Percentiles rank a stretch among this genome's conserved stretches.
Conservation (phyloP, 2,113 vertebrate genomes). For the Rhinolophus sinicus region DNA sequence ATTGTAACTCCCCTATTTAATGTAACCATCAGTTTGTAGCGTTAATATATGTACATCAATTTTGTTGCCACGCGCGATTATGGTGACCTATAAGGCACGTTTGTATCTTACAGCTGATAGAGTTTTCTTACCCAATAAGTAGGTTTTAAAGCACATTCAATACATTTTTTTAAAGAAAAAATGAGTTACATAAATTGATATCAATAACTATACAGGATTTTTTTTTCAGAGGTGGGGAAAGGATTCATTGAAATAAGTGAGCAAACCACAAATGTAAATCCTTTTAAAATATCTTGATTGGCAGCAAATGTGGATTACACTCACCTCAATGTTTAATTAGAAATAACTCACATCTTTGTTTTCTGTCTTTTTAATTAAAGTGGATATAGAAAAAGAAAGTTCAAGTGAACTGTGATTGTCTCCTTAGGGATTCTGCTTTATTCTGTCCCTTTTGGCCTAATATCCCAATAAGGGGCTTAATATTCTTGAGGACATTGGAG, state of each 20-base stretch:
- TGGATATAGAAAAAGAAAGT: neutral
- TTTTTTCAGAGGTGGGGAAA: neutral
- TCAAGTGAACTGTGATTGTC: neutral
- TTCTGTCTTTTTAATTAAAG: slow-evolving; percentile 39
- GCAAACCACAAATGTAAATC: neutral
- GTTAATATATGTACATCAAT: neutral
- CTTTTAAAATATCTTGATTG: slow-evolving; percentile 44
- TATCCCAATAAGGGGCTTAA: neutral
- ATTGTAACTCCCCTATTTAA: neutral
- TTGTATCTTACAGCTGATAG: neutral
- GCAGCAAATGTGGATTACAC: slow-evolving; percentile 10
- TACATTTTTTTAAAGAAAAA: neutral
- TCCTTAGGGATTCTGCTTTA: neutral
- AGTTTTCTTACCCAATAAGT: slow-evolving; percentile 22
- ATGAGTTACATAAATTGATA: neutral
- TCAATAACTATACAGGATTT: neutral
- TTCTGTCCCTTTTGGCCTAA: neutral
- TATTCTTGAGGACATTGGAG: neutral
- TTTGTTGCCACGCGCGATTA: neutral
- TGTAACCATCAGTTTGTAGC: neutral
- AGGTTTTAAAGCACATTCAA: slow-evolving; percentile 19
- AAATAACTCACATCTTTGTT: slow-evolving; percentile 8
- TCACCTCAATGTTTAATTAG: slow-evolving; percentile 14
- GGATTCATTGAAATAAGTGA: slow-evolving; percentile 33
- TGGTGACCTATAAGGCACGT: neutral